Percentiles rank a stretch among this genome's conserved stretches.
Evolutionary conservation across 2,797 vertebrate species (phyloP).

Genomic region (Ispidina picta): DNA sequence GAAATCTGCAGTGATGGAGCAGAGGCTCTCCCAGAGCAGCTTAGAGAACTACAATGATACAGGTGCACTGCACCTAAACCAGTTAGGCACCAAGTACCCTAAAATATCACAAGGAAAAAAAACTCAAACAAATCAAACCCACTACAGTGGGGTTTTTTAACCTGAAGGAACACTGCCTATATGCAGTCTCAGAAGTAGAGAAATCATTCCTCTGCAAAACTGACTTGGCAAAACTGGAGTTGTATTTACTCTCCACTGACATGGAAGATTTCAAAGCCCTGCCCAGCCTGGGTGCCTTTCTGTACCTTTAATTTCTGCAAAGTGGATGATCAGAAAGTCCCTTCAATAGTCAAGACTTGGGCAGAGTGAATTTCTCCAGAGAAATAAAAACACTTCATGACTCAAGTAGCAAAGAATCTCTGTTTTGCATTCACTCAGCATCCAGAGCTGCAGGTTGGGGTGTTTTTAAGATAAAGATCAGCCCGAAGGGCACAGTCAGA

Average conservation of each 20-base stretch:
- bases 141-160: neutral
- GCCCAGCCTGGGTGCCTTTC: neutral
- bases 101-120: neutral
- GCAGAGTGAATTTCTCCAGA: neutral
- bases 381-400: neutral
- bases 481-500: neutral
- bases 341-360: neutral
- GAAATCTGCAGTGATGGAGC: neutral
- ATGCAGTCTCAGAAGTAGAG: neutral
- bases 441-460: neutral
- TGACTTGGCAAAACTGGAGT: neutral
- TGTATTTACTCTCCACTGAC: neutral
- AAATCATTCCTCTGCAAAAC: neutral
- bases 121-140: too few species aligned
- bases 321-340: neutral
- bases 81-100: neutral
- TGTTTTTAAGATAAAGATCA: neutral
- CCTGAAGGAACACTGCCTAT: neutral
- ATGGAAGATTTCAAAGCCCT: neutral
- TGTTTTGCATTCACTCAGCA: neutral
- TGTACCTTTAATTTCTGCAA: neutral
- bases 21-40: neutral
- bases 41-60: neutral
- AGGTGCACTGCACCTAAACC: neutral
- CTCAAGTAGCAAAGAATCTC: neutral